These are phyloP conservation scores for Lasioglossum vierecki DNA, from an alignment of 2,888 invertebrate species.

Conservation along the genomic window DNA sequence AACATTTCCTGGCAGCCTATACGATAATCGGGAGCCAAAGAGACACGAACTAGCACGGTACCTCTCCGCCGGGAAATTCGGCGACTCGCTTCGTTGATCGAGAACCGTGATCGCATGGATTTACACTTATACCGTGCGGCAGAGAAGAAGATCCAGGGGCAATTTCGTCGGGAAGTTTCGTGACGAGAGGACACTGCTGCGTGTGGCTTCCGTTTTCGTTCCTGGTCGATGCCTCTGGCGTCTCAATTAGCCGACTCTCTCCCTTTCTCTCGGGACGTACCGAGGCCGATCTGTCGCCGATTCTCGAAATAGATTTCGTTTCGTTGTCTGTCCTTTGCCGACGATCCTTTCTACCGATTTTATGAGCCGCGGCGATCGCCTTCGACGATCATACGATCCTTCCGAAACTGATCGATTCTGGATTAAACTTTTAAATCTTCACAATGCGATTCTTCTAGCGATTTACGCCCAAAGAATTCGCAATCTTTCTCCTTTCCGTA, in stretches of 20 bases:
- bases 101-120: conserved; percentile 38
- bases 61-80: conserved; percentile 10
- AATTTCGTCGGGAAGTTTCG: conserved; percentile 36
- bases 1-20: not conserved
- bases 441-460: too few species aligned
- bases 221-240: conserved; percentile 71
- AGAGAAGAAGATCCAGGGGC: conserved; percentile 13
- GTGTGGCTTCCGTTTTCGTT: conserved; percentile 64
- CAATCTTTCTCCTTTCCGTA: too few species aligned
- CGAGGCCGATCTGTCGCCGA: conserved; percentile 60
- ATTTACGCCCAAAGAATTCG: too few species aligned
- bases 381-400: not conserved
- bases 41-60: not conserved
- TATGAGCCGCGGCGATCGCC: not conserved
- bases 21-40: not conserved
- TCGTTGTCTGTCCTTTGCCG: conserved; percentile 51
- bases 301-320: conserved; percentile 69
- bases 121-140: conserved; percentile 7
- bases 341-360: conserved; percentile 37
- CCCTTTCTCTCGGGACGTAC: conserved; percentile 37
- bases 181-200: conserved; percentile 29
- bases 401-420: conserved; percentile 8
- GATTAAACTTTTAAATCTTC: not conserved
- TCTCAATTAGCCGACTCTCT: conserved; percentile 74
- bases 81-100: conserved; percentile 35